Evolutionary conservation across 2,113 vertebrate genomes (phyloP).

Genomic region (Lathamus discolor): DNA sequence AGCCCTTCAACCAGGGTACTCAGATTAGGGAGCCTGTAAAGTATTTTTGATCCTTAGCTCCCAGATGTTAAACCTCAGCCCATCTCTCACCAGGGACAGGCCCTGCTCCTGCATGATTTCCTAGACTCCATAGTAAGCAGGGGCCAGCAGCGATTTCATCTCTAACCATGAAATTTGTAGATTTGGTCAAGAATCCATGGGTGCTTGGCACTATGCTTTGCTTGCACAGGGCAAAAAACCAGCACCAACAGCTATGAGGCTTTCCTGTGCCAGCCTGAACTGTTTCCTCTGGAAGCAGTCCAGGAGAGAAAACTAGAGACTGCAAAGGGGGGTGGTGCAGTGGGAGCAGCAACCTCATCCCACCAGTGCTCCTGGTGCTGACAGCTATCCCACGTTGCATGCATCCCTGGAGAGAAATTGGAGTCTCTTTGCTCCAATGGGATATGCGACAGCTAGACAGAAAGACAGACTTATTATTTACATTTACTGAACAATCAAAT

Average conservation of each 20-base stretch:
- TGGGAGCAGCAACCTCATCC: background rate
- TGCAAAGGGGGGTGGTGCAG: accelerated
- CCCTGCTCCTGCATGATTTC: background rate
- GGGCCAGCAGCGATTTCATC: background rate
- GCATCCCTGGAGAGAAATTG: background rate
- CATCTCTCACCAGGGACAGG: background rate
- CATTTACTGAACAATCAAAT: background rate
- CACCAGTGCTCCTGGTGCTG: accelerated
- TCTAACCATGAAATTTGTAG: background rate
- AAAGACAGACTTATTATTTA: background rate
- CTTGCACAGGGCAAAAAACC: background rate
- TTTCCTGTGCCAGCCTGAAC: background rate
- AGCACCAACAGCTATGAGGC: background rate
- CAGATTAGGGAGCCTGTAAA: background rate
- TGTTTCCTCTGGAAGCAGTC: background rate
- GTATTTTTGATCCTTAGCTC: background rate
- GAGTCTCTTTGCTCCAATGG: accelerated
- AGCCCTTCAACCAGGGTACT: no score
- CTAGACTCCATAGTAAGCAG: background rate
- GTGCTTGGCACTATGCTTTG: background rate
- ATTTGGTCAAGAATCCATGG: background rate
- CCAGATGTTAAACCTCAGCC: background rate
- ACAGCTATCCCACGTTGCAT: accelerated
- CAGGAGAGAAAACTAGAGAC: background rate
- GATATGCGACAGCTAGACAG: background rate